Evolutionary conservation across 2,797 vertebrate species (phyloP).

Genomic region (Allobates femoralis): DNA sequence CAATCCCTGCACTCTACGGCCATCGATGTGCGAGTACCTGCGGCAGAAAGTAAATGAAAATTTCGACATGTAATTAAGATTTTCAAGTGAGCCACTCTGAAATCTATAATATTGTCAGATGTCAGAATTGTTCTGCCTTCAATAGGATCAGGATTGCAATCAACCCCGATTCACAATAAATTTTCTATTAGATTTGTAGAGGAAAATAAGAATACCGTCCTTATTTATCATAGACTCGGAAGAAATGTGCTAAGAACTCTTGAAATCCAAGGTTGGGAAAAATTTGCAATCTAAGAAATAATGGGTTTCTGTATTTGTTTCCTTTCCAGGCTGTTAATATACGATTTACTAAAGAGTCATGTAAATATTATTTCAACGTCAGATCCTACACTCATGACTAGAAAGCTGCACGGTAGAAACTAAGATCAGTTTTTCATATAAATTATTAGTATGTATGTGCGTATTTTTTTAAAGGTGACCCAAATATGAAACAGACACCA

Average conservation of each 20-base stretch:
- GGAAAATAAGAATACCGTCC: slow-evolving; percentile 29
- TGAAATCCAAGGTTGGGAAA: not conserved
- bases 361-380: not conserved
- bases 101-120: slow-evolving; percentile 56
- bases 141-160: slow-evolving; percentile 58
- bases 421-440: not conserved
- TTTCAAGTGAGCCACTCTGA: slow-evolving; percentile 34
- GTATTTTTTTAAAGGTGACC: too few species aligned
- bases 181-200: slow-evolving; percentile 51
- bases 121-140: slow-evolving; percentile 43
- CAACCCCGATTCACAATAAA: slow-evolving; percentile 51
- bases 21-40: slow-evolving; percentile 5
- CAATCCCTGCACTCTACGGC: not conserved
- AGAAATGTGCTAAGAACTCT: not conserved
- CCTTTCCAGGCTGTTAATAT: not conserved
- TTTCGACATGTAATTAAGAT: slow-evolving; percentile 35
- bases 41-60: slow-evolving; percentile 28
- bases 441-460: not conserved
- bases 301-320: not conserved
- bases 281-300: slow-evolving; percentile 8
- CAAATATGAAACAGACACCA: not conserved
- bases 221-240: slow-evolving; percentile 7
- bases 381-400: not conserved
- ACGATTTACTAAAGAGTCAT: not conserved
- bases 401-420: not conserved